Base-by-base conservation (phyloP, 2,113 vertebrate genomes). In the Steatornis caripensis region DNA sequence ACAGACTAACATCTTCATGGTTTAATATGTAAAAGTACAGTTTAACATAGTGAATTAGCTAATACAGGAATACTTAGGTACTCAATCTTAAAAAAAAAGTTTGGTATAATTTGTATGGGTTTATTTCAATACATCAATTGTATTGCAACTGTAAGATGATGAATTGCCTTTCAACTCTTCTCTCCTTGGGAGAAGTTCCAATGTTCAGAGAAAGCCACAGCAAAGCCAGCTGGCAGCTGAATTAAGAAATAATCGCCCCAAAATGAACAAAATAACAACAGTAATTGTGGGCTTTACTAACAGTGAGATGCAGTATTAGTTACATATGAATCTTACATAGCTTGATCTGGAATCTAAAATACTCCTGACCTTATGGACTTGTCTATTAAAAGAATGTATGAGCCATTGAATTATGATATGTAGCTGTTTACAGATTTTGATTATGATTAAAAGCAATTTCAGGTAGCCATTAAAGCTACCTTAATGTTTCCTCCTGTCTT, bases 401-500 rank as follows among this genome's bases (percentile, higher is more conserved):
- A 70, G 17, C 26, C 64, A 87, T 53, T 90, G 58, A 80, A 66
- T 13, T 76, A 34, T n/a, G 75, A 23, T 55, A 55, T 45, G 10
- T 54, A 27, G 23, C 60, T 58, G 19, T 70, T 93, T 75, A 54
- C 58, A 55, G 39, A 69, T 83, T 84, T 86, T 60, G 12, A 57
- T 87, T 75, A 69, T 39, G n/a, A 87, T 60, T 87, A 80, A 75
- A 84, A 75, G 5, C 20, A 60, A 84, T 75, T 80, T 70, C 51
- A 66, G 19, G 45, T 65, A 75, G 27, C 53, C 84, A 22, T 84
- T 80, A 48, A 69, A 60, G 21, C 39, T 75, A 49, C 29, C 57
- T 87, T 84, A 62, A 64, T 74, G 21, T 70, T 93, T 75, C n/a
- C 62, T 80, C 19, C 45, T 80, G 21, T 80, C 72, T 90, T 84